phyloP scores from a whole-genome alignment of 2,113 vertebrate species.

The Chlorodrepanis virens region DNA sequence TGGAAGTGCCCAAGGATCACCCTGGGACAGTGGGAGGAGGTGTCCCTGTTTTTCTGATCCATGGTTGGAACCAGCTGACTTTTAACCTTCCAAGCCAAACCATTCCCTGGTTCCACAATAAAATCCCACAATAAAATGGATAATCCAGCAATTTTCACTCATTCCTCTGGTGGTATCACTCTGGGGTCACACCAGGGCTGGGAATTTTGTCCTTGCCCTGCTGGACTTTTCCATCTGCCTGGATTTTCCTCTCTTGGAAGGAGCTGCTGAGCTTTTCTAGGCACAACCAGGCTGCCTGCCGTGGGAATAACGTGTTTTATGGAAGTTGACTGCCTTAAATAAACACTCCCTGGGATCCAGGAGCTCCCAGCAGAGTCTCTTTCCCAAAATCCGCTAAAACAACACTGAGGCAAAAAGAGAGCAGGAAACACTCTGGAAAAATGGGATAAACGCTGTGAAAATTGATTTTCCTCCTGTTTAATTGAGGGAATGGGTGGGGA shows the following conservation, averaged over 20 bases:
- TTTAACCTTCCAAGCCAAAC: background rate
- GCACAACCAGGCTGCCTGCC: background rate
- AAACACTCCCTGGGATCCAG: background rate
- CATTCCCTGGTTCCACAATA: background rate
- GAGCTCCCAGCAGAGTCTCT: background rate
- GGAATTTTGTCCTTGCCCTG: background rate
- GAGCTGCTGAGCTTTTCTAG: background rate
- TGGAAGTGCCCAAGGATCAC: accelerated
- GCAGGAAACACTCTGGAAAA: background rate
- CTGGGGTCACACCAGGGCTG: background rate
- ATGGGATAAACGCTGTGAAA: background rate
- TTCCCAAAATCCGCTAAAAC: background rate
- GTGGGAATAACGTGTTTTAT: background rate
- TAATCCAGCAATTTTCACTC: background rate
- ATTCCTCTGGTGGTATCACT: background rate
- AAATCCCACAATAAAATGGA: background rate
- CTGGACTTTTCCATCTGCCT: background rate
- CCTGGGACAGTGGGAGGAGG: accelerated
- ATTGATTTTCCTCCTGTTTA: background rate
- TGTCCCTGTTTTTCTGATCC: background rate
- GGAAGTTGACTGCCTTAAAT: background rate
- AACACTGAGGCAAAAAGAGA: background rate
- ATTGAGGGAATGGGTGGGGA: background rate
- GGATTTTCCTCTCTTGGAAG: background rate
- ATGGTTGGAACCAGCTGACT: accelerated